phyloP scores from a whole-genome alignment of 2,113 vertebrate species.

The Gymnocephalus cernua region DNA sequence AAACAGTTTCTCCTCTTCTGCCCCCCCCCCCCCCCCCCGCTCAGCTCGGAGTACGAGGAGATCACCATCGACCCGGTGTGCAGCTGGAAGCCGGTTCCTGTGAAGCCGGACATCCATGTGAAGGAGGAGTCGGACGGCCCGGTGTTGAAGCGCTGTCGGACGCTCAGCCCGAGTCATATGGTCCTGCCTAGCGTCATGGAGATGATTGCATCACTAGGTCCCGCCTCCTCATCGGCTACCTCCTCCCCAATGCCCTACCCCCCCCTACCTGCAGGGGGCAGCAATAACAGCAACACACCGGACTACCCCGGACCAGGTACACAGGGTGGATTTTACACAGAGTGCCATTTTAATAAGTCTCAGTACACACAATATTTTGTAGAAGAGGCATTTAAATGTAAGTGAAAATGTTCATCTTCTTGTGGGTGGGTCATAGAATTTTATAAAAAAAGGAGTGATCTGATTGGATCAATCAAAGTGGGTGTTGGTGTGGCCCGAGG shows the following conservation, averaged over 20 bases:
- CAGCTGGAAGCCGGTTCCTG: conserved; percentile 94
- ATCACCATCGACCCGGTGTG: conserved; percentile 95
- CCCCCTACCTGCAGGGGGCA: conserved; percentile 70
- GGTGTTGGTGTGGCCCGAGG: too few relatives aligned
- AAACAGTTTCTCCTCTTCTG: not conserved
- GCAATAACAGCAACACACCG: conserved; percentile 34
- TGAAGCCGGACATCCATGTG: conserved; percentile 91
- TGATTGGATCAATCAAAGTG: too few relatives aligned
- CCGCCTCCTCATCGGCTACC: conserved; percentile 74
- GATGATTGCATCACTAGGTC: conserved; percentile 93
- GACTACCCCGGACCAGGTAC: conserved; percentile 86
- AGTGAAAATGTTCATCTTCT: too few relatives aligned
- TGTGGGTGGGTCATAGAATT: too few relatives aligned
- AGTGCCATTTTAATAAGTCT: too few relatives aligned
- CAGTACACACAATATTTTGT: too few relatives aligned
- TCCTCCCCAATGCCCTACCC: conserved; percentile 83
- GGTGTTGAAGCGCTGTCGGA: conserved; percentile 90
- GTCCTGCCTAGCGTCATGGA: conserved; percentile 96
- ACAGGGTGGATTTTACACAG: too few relatives aligned
- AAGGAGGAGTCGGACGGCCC: conserved; percentile 94
- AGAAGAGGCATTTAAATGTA: too few relatives aligned
- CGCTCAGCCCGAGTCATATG: conserved; percentile 92
- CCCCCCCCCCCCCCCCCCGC: not conserved
- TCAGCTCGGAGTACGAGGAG: conserved; percentile 93
- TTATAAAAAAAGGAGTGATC: too few relatives aligned